Percentiles rank a stretch among this genome's conserved stretches.
phyloP scores from a whole-genome alignment of 2,113 vertebrate species.

The Sebastes schlegelii region DNA sequence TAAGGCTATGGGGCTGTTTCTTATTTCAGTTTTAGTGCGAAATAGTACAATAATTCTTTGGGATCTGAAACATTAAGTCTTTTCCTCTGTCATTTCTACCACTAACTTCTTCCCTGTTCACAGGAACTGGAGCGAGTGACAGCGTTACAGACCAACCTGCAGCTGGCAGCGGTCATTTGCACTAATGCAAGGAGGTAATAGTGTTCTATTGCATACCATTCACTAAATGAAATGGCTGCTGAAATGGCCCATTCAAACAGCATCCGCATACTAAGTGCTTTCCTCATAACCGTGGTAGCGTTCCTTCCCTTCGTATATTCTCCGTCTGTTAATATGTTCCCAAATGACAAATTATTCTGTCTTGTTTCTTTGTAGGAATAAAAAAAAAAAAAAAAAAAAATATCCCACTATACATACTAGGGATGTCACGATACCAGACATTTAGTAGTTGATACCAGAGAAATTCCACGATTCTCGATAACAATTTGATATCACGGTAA shows the following conservation, averaged over 20 bases:
- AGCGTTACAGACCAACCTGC: constrained; percentile 92
- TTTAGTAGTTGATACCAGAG: too few relatives aligned
- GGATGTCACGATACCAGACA: too few relatives aligned
- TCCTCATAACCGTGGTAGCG: neutral
- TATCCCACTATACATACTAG: too few relatives aligned
- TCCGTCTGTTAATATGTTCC: neutral
- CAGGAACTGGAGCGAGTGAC: constrained; percentile 98
- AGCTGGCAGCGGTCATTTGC: constrained; percentile 96
- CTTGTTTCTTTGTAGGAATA: neutral
- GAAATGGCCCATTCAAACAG: constrained; percentile 8
- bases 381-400: neutral
- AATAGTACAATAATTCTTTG: neutral
- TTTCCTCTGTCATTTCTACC: neutral
- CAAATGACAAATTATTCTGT: neutral
- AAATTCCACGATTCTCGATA: too few relatives aligned
- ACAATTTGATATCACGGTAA: too few relatives aligned
- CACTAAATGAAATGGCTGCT: constrained; percentile 12
- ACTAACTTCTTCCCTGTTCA: constrained; percentile 13
- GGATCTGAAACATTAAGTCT: neutral
- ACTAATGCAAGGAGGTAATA: constrained; percentile 95
- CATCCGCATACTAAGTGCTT: constrained; percentile 31
- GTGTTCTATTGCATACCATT: neutral
- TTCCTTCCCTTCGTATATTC: constrained; percentile 3
- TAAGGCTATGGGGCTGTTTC: neutral
- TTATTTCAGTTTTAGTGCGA: neutral